Evolutionary conservation across 2,888 invertebrate genomes (phyloP).

Genomic region (Nemurella pictetii): DNA sequence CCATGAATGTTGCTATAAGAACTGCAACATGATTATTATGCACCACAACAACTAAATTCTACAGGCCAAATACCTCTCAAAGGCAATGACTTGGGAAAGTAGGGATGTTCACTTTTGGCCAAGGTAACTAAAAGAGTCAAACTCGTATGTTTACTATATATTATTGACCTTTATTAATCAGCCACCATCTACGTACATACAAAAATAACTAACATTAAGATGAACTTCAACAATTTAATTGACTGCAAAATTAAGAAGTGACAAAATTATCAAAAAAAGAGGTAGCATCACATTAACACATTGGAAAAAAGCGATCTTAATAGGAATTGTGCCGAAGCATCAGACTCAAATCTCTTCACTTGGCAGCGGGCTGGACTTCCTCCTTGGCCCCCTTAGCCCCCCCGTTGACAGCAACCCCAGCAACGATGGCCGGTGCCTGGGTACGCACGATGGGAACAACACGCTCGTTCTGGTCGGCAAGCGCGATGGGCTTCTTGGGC

Average conservation of each 20-base stretch:
- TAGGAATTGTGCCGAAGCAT: background rate
- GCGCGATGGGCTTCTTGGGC: slow-evolving; percentile 36
- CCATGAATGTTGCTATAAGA: too few species aligned
- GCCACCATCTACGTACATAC: background rate
- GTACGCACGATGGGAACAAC: slow-evolving; percentile 30
- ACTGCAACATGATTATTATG: too few species aligned
- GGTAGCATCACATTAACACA: background rate
- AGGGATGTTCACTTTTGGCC: too few species aligned
- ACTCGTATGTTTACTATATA: background rate
- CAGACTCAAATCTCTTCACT: background rate
- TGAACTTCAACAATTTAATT: background rate
- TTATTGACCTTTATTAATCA: background rate
- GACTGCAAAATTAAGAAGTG: background rate
- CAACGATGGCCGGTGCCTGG: slow-evolving; percentile 22
- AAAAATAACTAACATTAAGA: background rate
- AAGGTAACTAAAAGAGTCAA: too few species aligned
- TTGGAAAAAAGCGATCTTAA: background rate
- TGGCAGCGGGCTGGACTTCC: background rate
- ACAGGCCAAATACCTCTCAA: too few species aligned
- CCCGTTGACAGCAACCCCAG: background rate
- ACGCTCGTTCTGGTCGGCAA: slow-evolving; percentile 26
- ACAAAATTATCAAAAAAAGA: background rate
- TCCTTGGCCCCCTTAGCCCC: background rate
- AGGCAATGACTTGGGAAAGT: too few species aligned
- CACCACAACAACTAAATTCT: too few species aligned